Base-by-base conservation (phyloP, 2,797 vertebrate species). In the Trematomus bernacchii region DNA sequence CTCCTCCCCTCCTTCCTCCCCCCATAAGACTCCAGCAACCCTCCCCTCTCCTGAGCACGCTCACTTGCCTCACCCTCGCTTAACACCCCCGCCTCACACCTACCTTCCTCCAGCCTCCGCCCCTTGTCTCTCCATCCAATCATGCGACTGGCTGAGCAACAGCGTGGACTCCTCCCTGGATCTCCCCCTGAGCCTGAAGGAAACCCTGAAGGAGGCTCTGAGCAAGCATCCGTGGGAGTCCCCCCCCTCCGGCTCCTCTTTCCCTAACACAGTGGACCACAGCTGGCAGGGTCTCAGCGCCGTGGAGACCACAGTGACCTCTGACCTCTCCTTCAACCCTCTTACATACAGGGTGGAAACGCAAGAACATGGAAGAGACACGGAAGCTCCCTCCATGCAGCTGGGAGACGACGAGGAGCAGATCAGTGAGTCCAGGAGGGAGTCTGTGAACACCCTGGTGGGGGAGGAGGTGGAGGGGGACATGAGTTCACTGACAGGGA, bases 321-420 rank as follows among this genome's bases (percentile, higher is more conserved):
- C 91, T 1, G 94, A 96, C 78, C 71, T 85, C 61, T 95, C 96
- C 75, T 97, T 96, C 81, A 96, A 97, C 87, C 94, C 96, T 3
- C 93, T 97, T 64, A 94, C 94, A 0, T 96, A 96, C 90, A 85
- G 91, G 87, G 48, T 87, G 66, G 94, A 94, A 50, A 84, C 82
- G 73, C 55, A 51, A 15, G 50, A 23, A 0, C 33, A 57, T 0
- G 11, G 15, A 40, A 61, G 77, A 6, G 33, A 76, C 9, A 19
- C 47, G 50, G 79, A 89, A 51, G 82, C 60, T 61, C 18, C 33
- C 6, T 13, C 18, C 3, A 15, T 10, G 63, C 73, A 44, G 64
- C 80, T 79, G 43, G 69, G 43, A 21, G 76, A 62, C 0, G 76
- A 62, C 0, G 27, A 53, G 0, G 40, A 68, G 67, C 57, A 18